These are phyloP conservation scores for Tiaroga cobitis DNA, from an alignment of 2,797 vertebrate species.

Conservation along the genomic window DNA sequence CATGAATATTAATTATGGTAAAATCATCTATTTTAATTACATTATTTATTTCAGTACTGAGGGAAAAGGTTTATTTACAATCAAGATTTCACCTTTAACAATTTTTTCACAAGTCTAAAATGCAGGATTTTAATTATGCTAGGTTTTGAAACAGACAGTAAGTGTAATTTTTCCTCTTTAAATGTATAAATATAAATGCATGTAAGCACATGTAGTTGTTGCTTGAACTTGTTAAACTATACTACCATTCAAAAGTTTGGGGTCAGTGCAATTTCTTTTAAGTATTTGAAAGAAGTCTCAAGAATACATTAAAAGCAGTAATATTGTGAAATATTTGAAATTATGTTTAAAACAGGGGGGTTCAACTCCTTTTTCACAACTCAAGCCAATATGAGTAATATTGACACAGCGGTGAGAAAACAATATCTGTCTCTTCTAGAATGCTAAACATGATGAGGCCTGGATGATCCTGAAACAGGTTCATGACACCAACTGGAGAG, in stretches of 20 bases:
- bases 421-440: slow-evolving; percentile 71
- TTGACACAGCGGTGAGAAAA: background rate
- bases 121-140: background rate
- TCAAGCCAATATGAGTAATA: background rate
- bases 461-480: slow-evolving; percentile 98
- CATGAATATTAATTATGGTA: background rate
- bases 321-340: too few relatives aligned
- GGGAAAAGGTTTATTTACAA: background rate
- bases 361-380: background rate
- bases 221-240: background rate
- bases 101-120: background rate
- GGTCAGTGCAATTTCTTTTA: background rate
- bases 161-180: background rate
- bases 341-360: too few relatives aligned
- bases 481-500: slow-evolving; percentile 96
- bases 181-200: background rate
- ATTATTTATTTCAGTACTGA: background rate
- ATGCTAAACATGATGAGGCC: slow-evolving; percentile 94
- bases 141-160: background rate
- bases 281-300: background rate
- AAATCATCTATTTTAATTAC: background rate
- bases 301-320: background rate
- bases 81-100: background rate
- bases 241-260: background rate
- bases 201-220: background rate